Percentiles rank a stretch among this genome's conserved stretches.
Evolutionary conservation across 2,113 vertebrate species (phyloP).

Genomic region (Pandion haliaetus): DNA sequence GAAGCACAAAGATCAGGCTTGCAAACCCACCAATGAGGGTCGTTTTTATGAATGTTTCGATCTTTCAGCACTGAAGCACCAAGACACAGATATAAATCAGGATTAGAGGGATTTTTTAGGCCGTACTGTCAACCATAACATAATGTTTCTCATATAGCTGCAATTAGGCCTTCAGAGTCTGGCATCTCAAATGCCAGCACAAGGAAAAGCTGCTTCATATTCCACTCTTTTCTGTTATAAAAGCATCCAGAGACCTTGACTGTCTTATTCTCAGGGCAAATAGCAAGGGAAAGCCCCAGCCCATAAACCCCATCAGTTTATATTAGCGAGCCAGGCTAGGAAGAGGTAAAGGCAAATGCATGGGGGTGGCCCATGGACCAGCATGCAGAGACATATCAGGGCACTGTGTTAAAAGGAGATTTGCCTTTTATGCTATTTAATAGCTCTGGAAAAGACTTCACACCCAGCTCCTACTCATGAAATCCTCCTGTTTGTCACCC

Average conservation of each 20-base stretch:
- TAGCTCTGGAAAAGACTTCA: not conserved
- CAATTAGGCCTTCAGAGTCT: not conserved
- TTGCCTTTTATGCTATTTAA: not conserved
- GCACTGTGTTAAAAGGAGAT: not conserved
- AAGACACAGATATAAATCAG: not conserved
- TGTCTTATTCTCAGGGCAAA: not conserved
- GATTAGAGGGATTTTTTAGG: not conserved
- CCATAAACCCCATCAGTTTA: not conserved
- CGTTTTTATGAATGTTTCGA: not conserved
- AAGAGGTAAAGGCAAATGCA: not conserved
- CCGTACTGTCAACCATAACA: not conserved
- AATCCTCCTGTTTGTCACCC: not conserved
- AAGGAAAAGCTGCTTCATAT: not conserved
- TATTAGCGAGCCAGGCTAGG: not conserved
- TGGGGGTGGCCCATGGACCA: not conserved
- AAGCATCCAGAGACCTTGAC: not conserved
- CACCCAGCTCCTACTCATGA: not conserved
- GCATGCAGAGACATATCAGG: accelerated
- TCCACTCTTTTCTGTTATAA: not conserved
- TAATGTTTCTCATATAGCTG: not conserved
- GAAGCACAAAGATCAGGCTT: accelerated
- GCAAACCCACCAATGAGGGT: accelerated
- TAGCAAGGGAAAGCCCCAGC: not conserved
- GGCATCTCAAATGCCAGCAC: not conserved
- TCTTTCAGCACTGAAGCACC: not conserved